Evolutionary conservation across 2,113 vertebrate species (phyloP), one percentile per base, ranked within the genome.

Genomic region (Tonatia bakeri): DNA sequence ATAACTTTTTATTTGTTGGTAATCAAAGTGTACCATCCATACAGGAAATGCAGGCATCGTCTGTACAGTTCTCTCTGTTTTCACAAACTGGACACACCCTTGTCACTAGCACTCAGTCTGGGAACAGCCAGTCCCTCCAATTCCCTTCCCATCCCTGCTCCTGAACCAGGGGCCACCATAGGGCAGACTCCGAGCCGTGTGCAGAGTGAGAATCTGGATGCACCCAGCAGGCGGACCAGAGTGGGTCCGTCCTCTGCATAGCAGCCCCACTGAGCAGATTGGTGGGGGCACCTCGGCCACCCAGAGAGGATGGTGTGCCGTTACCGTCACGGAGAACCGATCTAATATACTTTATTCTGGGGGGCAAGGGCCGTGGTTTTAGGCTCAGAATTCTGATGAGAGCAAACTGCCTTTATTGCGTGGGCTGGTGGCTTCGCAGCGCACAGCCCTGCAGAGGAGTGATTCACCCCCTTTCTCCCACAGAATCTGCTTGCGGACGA

Each of bases 401-500:
- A 85, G 73, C 20, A 36, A 72, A 40, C 38, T 5, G 1, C 64
- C n/a, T 50, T 26, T 3, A 9, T 43, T 24, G 2, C 31, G 40
- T 20, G 11, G 15, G 8, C 43, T 0, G 4, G 4, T 7, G 8
- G 70, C 59, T 77, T 3, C 4, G 20, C 9, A 43, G 13, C n/a
- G 5, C 0, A 0, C 11, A 9, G 40, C 38, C 59, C 19, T 36
- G 0, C 1, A 4, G 11, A 75, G 36, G 8, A 65, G 22, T 90
- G 38, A 92, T 65, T 4, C 50, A 15, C 16, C 93, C 56, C 95
- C 86, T 98, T 93, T 95, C 43, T 91, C 90, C 95, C 72, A 5
- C 38, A 99, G 99, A 99, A 99, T 96, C 98, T 99, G 97, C 99
- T 99, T 97, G 99, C 99, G 31, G 99, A 99, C 98, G 99, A 99